Evolutionary conservation across 2,113 vertebrate genomes (phyloP).

Genomic region (Struthidea cinerea): DNA sequence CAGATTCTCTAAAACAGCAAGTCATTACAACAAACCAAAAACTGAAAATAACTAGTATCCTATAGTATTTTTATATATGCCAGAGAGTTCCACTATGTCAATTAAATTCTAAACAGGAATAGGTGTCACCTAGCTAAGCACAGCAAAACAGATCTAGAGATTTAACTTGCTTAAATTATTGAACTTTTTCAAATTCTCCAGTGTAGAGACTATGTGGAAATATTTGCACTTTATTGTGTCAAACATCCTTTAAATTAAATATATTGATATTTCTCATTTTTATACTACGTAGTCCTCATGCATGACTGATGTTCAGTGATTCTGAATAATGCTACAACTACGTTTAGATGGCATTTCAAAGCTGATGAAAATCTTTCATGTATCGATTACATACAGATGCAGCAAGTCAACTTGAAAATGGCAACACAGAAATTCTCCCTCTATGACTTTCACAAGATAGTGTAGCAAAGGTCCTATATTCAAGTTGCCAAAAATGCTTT

Average conservation of each 20-base stretch:
- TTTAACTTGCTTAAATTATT: not conserved
- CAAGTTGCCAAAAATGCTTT: not conserved
- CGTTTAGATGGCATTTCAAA: not conserved
- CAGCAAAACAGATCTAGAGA: not conserved
- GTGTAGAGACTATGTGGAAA: not conserved
- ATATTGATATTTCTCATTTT: not conserved
- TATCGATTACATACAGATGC: not conserved
- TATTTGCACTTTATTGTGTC: not conserved
- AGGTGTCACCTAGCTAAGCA: not conserved
- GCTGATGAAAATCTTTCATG: not conserved
- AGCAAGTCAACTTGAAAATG: not conserved
- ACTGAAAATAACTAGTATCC: not conserved
- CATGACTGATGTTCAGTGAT: not conserved
- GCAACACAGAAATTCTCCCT: not conserved
- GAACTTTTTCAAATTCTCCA: not conserved
- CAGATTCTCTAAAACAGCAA: not conserved
- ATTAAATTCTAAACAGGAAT: not conserved
- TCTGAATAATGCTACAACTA: not conserved
- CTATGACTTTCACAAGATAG: not conserved
- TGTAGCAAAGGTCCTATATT: not conserved
- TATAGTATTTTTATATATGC: not conserved
- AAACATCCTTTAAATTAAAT: not conserved
- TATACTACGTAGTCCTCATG: not conserved
- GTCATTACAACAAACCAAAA: not conserved
- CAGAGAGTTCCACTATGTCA: not conserved